phyloP scores from a whole-genome alignment of 2,888 invertebrate genomes.

The Drosophila mimica region DNA sequence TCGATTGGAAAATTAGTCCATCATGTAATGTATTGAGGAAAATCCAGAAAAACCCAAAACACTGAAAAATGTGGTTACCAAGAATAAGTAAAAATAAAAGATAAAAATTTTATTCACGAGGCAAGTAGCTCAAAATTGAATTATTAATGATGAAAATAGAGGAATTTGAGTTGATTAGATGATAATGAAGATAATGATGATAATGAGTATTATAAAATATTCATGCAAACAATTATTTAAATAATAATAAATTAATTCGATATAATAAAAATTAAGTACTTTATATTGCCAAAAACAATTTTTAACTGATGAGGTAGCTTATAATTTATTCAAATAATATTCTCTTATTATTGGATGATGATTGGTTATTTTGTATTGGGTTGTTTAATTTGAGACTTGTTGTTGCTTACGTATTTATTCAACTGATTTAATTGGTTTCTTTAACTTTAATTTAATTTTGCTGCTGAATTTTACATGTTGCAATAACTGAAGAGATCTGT shows the following conservation, averaged over 20 bases:
- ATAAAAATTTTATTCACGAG: not conserved
- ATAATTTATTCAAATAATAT: not conserved
- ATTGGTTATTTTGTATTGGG: too few relatives aligned
- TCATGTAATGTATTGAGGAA: too few relatives aligned
- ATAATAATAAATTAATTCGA: not conserved
- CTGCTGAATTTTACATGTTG: not conserved
- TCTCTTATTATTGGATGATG: not conserved
- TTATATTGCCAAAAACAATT: not conserved
- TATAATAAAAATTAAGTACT: not conserved
- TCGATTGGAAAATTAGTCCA: not conserved
- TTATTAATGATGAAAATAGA: not conserved
- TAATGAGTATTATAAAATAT: not conserved
- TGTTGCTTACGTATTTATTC: not conserved
- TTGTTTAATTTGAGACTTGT: not conserved
- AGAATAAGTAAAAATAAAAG: not conserved
- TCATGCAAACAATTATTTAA: not conserved
- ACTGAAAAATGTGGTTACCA: accelerated
- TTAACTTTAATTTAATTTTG: not conserved
- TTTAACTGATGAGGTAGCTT: not conserved
- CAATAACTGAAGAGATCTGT: not conserved
- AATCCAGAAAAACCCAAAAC: not conserved
- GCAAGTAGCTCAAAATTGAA: not conserved
- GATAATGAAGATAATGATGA: not conserved
- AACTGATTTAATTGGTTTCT: not conserved
- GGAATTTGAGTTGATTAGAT: not conserved